Percentiles rank a stretch among this genome's conserved stretches.
Conservation (phyloP, 1,140 invertebrate genomes). For the Diabrotica virgifera region DNA sequence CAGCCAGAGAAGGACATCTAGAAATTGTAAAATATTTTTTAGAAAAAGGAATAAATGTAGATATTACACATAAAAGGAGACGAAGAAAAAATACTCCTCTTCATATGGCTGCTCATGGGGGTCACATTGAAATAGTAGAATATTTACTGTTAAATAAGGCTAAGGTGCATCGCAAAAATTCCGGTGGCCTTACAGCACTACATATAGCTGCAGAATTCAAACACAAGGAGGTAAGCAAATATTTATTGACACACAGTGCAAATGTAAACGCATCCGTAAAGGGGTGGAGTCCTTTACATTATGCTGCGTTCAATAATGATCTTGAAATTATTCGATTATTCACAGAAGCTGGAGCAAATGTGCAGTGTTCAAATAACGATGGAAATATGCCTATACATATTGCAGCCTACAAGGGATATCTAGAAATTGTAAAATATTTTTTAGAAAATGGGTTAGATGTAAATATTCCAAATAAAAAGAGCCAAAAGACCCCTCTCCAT, state of each 20-base stretch:
- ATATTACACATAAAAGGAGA: constrained; percentile 16
- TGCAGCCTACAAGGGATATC: too few relatives aligned
- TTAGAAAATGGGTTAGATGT: too few relatives aligned
- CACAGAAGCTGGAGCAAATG: too few relatives aligned
- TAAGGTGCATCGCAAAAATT: constrained; percentile 21
- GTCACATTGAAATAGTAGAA: constrained; percentile 32
- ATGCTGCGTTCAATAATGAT: not conserved
- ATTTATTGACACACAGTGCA: constrained; percentile 25
- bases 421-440: too few relatives aligned
- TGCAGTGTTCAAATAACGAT: too few relatives aligned
- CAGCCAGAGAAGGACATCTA: constrained; percentile 20
- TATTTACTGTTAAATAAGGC: constrained; percentile 19
- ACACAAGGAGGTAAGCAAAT: too few relatives aligned
- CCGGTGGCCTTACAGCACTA: too few relatives aligned
- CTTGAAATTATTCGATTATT: not conserved
- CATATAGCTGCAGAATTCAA: too few relatives aligned
- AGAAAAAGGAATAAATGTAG: constrained; percentile 23
- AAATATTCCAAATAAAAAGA: too few relatives aligned
- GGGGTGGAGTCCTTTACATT: not conserved
- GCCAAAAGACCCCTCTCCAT: too few relatives aligned
- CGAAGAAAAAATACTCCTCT: constrained; percentile 43
- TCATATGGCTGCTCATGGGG: constrained; percentile 49
- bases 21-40: constrained; percentile 27
- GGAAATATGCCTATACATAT: too few relatives aligned
- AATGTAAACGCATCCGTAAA: constrained; percentile 26